These are phyloP conservation scores for Aculops lycopersici DNA, from an alignment of 1,140 invertebrate species.

Conservation along the genomic window DNA sequence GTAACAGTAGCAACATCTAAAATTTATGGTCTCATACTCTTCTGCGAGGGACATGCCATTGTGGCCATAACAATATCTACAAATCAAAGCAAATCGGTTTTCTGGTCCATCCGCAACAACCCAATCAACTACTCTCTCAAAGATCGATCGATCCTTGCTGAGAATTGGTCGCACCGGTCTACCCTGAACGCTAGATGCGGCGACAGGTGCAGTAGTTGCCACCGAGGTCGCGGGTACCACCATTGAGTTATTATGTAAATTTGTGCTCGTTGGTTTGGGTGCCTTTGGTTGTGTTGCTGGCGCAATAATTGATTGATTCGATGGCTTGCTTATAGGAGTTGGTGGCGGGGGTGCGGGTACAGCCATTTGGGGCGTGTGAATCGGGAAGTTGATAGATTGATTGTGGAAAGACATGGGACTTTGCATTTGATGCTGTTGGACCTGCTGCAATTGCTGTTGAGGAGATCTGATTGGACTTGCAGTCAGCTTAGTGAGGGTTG, in stretches of 20 bases:
- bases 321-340: not conserved
- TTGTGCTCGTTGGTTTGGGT: not conserved
- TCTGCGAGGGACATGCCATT: slow-evolving; percentile 90
- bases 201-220: slow-evolving; percentile 13
- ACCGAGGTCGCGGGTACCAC: not conserved
- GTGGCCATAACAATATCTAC: slow-evolving; percentile 51
- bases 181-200: slow-evolving; percentile 6
- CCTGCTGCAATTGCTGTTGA: not conserved
- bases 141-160: slow-evolving; percentile 25
- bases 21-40: slow-evolving; percentile 75
- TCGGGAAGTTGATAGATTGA: no score
- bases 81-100: slow-evolving; percentile 77
- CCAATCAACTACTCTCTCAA: slow-evolving; percentile 71
- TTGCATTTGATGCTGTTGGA: not conserved
- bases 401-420: not conserved
- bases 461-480: no score
- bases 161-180: slow-evolving; percentile 19
- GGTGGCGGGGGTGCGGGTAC: not conserved
- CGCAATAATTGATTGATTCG: not conserved
- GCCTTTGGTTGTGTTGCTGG: not conserved
- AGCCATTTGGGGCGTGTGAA: no score
- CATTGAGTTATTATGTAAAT: not conserved
- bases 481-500: no score
- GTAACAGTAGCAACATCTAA: slow-evolving; percentile 57
- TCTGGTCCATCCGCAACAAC: slow-evolving; percentile 73